Base-by-base conservation (phyloP, 1,140 invertebrate species). In the Ceratosolen solmsi region DNA sequence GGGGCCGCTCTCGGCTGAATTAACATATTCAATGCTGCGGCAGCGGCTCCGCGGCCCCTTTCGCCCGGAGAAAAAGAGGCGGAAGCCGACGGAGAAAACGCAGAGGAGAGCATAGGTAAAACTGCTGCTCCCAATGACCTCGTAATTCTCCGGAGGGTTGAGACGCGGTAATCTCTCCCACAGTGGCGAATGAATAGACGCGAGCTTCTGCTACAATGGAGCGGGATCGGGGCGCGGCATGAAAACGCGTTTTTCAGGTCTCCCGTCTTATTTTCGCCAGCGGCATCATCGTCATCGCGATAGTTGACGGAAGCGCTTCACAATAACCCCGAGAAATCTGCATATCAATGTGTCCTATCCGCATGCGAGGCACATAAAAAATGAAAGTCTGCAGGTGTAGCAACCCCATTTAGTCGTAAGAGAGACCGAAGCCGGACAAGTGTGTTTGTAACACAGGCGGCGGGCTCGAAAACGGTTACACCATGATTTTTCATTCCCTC, bases 341-440 rank as follows among this genome's bases (percentile, higher is more conserved):
- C 90, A 90, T 91, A 88, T 91, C 87, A 91, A 91, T 90, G 71
- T 85, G 86, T 88, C 85, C 84, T 15, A 56, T 73, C 33, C 36
- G 60, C 56, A 17, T 38, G 25, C 41, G 36, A 9, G 46, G 15
- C 51, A 49, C 4, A 41, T 9, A n/a, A 2, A 58, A 56, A 38
- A 81, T 75, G 30, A 38, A 86, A 87, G 87, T 86, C 88, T 85
- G 89, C 90, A 91, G 90, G 90, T 91, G 90, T 88, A 90, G 51
- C 87, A 85, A 87, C 85, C 87, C 88, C 83, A 86, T 87, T 84
- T 70, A 86, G 76, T 8, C 27, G 68, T 63, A 80, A 87, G 88
- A 87, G 88, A 86, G 86, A 88, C 83, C 84, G 86, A 86, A 87
- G 85, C 84, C 70, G 87, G 85, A 89, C 90, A 91, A 91, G 89